Conservation (phyloP, 1,140 invertebrate genomes). For the Euura lappo region DNA sequence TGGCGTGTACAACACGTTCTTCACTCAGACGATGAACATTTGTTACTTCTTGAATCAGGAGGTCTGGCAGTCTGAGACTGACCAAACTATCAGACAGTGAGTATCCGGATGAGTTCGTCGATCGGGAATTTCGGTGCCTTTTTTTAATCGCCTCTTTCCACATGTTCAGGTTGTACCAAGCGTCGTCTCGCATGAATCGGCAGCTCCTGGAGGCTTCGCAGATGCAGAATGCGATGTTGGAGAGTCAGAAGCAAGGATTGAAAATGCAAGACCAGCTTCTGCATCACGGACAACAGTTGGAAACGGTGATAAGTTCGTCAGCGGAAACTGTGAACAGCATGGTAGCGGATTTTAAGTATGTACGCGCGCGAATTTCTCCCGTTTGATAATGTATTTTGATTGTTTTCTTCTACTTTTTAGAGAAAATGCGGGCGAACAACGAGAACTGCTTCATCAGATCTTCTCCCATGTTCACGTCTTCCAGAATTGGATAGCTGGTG, state of each 20-base stretch:
- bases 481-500: conserved; percentile 63
- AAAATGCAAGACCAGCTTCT: conserved; percentile 48
- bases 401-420: conserved; percentile 29
- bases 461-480: conserved; percentile 64
- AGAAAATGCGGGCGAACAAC: conserved; percentile 62
- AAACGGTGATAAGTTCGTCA: conserved; percentile 42
- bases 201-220: conserved; percentile 64
- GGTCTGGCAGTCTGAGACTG: conserved; percentile 70
- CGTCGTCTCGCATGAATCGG: conserved; percentile 61
- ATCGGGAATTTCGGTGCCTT: conserved; percentile 41
- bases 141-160: conserved; percentile 30
- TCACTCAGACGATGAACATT: conserved; percentile 73
- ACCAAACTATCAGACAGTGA: conserved; percentile 61
- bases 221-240: conserved; percentile 63
- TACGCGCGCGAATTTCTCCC: conserved; percentile 23
- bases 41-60: conserved; percentile 72
- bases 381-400: background rate
- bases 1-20: conserved; percentile 70
- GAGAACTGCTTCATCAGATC: conserved; percentile 62
- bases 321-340: conserved; percentile 57
- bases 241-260: conserved; percentile 53
- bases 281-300: conserved; percentile 46
- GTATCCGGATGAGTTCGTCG: conserved; percentile 39
- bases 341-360: conserved; percentile 61
- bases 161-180: conserved; percentile 52